A percentile compares a stretch with the other conserved stretches of the same genome.
These are phyloP conservation scores for Anadara kagoshimensis DNA, from an alignment of 1,140 invertebrate genomes.

Conservation along the genomic window DNA sequence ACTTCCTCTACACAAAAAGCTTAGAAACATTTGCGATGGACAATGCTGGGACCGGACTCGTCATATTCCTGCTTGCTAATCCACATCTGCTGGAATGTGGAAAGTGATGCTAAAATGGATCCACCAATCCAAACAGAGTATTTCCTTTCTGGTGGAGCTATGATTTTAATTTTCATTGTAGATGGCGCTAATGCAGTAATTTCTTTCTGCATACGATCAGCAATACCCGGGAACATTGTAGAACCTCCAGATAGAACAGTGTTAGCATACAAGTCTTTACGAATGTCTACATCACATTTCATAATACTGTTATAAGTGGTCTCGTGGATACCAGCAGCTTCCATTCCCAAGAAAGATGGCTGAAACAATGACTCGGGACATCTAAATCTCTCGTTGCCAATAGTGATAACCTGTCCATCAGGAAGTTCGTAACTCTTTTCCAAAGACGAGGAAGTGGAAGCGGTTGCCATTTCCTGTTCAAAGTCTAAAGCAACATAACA, in stretches of 20 bases:
- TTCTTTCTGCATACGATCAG: conserved; percentile 80
- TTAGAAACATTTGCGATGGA: neutral
- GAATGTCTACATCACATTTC: conserved; percentile 82
- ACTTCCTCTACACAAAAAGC: too few relatives aligned
- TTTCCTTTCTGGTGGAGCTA: conserved; percentile 79
- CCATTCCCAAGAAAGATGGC: conserved; percentile 84
- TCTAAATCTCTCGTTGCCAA: conserved; percentile 63
- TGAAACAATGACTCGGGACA: conserved; percentile 83
- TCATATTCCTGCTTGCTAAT: conserved; percentile 1
- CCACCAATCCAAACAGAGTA: conserved; percentile 81
- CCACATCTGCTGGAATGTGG: conserved; percentile 2
- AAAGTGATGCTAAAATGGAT: conserved; percentile 14
- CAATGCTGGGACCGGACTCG: conserved; percentile 60
- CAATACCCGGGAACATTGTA: conserved; percentile 79
- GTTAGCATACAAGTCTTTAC: conserved; percentile 93
- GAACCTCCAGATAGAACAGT: conserved; percentile 93
- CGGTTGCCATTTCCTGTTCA: conserved; percentile 94
- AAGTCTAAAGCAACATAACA: conserved; percentile 85
- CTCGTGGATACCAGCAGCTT: conserved; percentile 74
- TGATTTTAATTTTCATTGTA: conserved; percentile 88
- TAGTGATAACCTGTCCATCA: conserved; percentile 60
- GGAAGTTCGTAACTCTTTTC: conserved; percentile 76
- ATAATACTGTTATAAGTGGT: conserved; percentile 92
- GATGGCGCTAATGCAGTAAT: conserved; percentile 84
- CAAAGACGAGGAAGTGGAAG: conserved; percentile 61